Percentiles rank a stretch among this genome's conserved stretches.
Conservation (phyloP, 2,113 vertebrate species). For the Bubo blakistoni region DNA sequence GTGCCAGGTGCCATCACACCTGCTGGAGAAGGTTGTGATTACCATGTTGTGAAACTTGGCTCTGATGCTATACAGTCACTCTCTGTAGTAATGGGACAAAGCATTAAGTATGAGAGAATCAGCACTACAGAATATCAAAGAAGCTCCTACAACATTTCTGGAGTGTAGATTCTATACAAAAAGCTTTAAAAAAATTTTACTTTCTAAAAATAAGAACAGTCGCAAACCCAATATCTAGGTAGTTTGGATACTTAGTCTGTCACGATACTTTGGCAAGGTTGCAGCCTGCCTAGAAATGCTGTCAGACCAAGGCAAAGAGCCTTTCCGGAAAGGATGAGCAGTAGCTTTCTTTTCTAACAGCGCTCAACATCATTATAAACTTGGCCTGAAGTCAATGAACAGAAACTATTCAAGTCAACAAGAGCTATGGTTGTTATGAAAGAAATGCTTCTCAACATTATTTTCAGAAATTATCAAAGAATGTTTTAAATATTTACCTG, state of each 20-base stretch:
- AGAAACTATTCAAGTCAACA: neutral
- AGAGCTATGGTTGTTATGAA: neutral
- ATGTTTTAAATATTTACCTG: neutral
- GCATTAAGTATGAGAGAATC: neutral
- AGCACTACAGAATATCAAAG: neutral
- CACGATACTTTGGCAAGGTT: neutral
- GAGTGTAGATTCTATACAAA: neutral
- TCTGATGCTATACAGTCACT: neutral
- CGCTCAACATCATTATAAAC: neutral
- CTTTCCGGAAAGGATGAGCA: neutral
- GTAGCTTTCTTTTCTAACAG: neutral
- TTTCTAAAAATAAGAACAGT: neutral
- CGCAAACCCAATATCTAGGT: neutral
- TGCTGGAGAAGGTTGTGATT: neutral
- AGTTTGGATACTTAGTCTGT: neutral
- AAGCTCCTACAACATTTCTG: neutral
- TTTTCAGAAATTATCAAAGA: slow-evolving; percentile 14
- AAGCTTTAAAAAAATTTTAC: neutral
- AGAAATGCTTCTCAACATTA: neutral
- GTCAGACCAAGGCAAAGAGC: neutral
- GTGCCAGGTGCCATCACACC: neutral
- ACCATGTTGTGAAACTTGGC: neutral
- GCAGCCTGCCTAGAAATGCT: neutral
- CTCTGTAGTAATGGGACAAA: neutral
- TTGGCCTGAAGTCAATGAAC: slow-evolving; percentile 2